Base-by-base conservation (phyloP, 2,113 vertebrate genomes). In the Bubalus kerabau region DNA sequence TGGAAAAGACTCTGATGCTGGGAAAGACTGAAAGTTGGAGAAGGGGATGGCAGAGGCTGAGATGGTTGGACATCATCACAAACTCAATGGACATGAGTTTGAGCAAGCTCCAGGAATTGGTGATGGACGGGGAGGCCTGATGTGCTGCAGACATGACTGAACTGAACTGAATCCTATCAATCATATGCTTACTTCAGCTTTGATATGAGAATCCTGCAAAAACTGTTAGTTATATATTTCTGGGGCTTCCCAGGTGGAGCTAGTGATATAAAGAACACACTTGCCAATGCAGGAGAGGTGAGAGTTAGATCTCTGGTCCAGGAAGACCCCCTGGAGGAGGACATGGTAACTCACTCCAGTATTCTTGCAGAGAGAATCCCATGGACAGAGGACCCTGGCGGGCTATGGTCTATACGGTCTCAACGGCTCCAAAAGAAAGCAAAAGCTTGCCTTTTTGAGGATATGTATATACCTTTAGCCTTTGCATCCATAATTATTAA, bases 401-500 rank as follows among this genome's bases (percentile, higher is more conserved):
- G 40, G 23, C 40, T 43, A 76, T 43, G 40, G 40, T 76, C 71
- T 23, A 43, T 26, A 43, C 3, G 6, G 23, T 76, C 0, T 0
- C 6, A 43, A 15, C 74, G 32, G 76, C 60, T 57, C 24, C 60
- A 84, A 80, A 1, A 90, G 43, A 93, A 83, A 89, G 40, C 5
- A 54, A 86, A 56, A 89, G 36, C 5, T 82, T 94, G 43, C 4
- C 8, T 64, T 95, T 85, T 54, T 64, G 14, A 80, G 28, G 43
- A 7, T 36, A 80, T 40, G 4, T 40, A n/a, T 26, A 76, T 74
- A 21, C 9, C 26, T 56, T 28, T 67, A 83, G 36, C 17, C 24
- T 91, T 76, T 24, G 48, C 2, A 74, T 80, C 86, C 95, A 76
- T 93, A 82, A 54, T 67, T 82, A 76, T 50, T 80, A 52, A 30